Conservation (phyloP, 2,113 vertebrate species). For the Pycnonotus jocosus region DNA sequence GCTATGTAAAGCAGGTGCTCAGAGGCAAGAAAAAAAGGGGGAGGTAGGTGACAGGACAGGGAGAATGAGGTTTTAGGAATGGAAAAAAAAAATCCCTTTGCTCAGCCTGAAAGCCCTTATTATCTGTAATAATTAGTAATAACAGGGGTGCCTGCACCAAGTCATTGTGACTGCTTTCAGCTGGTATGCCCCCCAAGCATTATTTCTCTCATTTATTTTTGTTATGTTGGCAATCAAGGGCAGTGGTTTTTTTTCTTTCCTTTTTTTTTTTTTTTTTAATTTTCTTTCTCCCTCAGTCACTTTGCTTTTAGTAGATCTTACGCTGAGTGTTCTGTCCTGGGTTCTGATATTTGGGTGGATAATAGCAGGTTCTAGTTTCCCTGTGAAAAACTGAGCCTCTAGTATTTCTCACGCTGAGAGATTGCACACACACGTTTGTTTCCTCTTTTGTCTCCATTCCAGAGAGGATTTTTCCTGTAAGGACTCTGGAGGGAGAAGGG, state of each 20-base stretch:
- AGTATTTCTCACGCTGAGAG: not conserved
- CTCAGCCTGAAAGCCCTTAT: conserved; percentile 27
- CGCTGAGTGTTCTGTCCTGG: not conserved
- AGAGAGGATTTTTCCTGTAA: not conserved
- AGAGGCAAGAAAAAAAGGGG: not conserved
- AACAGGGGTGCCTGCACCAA: not conserved
- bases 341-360: conserved; percentile 5
- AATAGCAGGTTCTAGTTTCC: conserved; percentile 28
- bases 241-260: not conserved
- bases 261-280: too few species aligned
- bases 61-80: not conserved
- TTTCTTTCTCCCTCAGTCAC: too few species aligned
- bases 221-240: conserved; percentile 10
- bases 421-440: not conserved
- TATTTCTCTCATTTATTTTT: conserved; percentile 40
- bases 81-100: not conserved
- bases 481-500: not conserved
- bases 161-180: not conserved
- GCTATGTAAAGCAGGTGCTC: conserved; percentile 67
- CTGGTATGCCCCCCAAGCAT: not conserved
- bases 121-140: conserved; percentile 39
- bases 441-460: not conserved
- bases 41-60: not conserved
- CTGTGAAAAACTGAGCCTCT: not conserved
- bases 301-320: not conserved